Conservation (phyloP, 2,888 invertebrate genomes). For the Hedychridium roseum region DNA sequence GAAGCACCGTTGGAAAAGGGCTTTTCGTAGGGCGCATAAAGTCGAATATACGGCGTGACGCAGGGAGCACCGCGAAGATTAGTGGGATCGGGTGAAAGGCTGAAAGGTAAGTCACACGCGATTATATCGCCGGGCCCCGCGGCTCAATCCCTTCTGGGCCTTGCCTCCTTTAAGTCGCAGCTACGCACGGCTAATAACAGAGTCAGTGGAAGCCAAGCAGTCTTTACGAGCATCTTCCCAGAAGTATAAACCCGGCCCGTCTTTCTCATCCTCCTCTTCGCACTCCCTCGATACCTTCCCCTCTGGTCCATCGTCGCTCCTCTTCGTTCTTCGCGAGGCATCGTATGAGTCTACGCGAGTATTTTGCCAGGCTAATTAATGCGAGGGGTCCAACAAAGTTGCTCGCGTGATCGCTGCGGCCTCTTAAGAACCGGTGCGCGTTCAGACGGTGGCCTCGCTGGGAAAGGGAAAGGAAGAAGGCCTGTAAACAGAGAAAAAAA, state of each 20-base stretch:
- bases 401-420: conserved; percentile 24
- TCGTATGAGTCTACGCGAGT: conserved; percentile 27
- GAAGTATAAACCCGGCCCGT: conserved; percentile 58
- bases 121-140: conserved; percentile 51
- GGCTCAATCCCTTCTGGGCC: conserved; percentile 44
- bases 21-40: no score
- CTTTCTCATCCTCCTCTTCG: conserved; percentile 4
- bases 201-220: conserved; percentile 55
- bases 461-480: no score
- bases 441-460: no score
- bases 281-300: conserved; percentile 3
- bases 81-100: conserved; percentile 49
- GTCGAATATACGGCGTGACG: no score
- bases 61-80: conserved; percentile 38
- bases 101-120: conserved; percentile 47
- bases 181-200: conserved; percentile 59
- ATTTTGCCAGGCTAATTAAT: conserved; percentile 51
- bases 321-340: no score
- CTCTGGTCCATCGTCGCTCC: conserved; percentile 12
- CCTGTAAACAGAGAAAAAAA: no score
- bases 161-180: conserved; percentile 49
- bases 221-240: conserved; percentile 63
- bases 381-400: conserved; percentile 46
- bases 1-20: no score
- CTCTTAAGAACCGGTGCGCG: conserved; percentile 22